phyloP scores from a whole-genome alignment of 2,797 vertebrate species.

The Bovichtus variegatus region DNA sequence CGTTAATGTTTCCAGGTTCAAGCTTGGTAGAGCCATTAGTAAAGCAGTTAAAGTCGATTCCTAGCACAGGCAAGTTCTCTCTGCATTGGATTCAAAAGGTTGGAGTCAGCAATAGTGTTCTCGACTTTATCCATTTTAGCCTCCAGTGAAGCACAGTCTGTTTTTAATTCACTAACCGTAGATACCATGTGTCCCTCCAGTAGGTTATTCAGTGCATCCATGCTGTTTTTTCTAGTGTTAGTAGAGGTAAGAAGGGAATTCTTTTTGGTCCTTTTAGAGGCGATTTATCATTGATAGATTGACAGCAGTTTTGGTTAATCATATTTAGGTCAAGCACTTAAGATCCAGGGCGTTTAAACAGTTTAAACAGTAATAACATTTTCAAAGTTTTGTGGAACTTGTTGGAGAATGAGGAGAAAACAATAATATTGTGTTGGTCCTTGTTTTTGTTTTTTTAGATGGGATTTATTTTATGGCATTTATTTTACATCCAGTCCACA shows the following conservation, averaged over 20 bases:
- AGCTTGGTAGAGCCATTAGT: not conserved
- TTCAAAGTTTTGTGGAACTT: not conserved
- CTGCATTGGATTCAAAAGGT: constrained; percentile 9
- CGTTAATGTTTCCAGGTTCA: not conserved
- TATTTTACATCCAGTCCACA: not conserved
- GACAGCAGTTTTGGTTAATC: not conserved
- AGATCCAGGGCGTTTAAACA: not conserved
- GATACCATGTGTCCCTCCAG: constrained; percentile 1
- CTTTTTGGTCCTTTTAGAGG: not conserved
- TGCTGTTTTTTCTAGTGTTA: not conserved
- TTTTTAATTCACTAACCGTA: constrained; percentile 34
- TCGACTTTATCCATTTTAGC: constrained; percentile 37
- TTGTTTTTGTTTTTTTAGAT: not conserved
- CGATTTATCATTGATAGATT: not conserved
- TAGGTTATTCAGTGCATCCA: constrained; percentile 5
- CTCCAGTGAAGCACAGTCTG: constrained; percentile 33
- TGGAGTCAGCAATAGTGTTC: constrained; percentile 21
- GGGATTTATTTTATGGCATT: not conserved
- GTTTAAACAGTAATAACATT: not conserved
- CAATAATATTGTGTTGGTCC: not conserved
- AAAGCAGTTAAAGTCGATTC: not conserved
- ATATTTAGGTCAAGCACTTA: not conserved
- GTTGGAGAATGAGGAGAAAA: not conserved
- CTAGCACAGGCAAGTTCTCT: not conserved
- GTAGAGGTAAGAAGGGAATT: not conserved